Percentiles rank a stretch among this genome's conserved stretches.
Evolutionary conservation across 2,797 vertebrate species (phyloP).

Genomic region (Poliocrania exsul): DNA sequence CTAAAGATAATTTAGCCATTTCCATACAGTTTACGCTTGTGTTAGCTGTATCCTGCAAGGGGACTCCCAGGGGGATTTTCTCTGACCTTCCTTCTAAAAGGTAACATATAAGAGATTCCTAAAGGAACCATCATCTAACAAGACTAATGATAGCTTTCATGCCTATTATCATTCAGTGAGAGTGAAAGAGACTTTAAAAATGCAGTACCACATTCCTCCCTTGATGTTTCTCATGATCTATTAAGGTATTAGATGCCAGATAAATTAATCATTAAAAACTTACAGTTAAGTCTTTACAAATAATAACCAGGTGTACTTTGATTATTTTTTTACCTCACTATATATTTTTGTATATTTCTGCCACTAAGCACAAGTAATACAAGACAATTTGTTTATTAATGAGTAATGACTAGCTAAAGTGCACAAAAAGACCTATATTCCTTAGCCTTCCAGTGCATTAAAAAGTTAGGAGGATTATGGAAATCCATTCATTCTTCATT

Average conservation of each 20-base stretch:
- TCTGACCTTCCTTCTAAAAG: conserved; percentile 83
- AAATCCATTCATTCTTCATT: conserved; percentile 17
- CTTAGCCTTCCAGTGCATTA: neutral
- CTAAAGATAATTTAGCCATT: conserved; percentile 85
- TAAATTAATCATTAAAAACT: conserved; percentile 87
- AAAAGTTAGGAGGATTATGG: conserved; percentile 37
- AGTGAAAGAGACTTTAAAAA: conserved; percentile 80
- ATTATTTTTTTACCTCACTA: conserved; percentile 80
- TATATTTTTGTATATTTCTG: conserved; percentile 76
- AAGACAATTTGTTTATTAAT: conserved; percentile 65
- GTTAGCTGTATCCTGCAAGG: conserved; percentile 81
- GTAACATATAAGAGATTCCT: conserved; percentile 84
- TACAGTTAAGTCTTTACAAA: conserved; percentile 85
- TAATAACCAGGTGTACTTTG: conserved; percentile 84
- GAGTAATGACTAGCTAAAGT: conserved; percentile 26
- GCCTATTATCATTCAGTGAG: conserved; percentile 84
- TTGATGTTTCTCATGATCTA: conserved; percentile 86
- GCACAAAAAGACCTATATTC: conserved; percentile 36
- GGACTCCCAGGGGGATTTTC: conserved; percentile 74
- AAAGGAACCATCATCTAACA: conserved; percentile 82
- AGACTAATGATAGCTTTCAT: conserved; percentile 83
- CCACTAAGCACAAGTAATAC: conserved; percentile 54
- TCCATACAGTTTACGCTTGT: conserved; percentile 84
- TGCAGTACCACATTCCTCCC: conserved; percentile 84
- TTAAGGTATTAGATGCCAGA: conserved; percentile 81